Evolutionary conservation across 2,797 vertebrate species (phyloP).

Genomic region (Cephalopachus bancanus): DNA sequence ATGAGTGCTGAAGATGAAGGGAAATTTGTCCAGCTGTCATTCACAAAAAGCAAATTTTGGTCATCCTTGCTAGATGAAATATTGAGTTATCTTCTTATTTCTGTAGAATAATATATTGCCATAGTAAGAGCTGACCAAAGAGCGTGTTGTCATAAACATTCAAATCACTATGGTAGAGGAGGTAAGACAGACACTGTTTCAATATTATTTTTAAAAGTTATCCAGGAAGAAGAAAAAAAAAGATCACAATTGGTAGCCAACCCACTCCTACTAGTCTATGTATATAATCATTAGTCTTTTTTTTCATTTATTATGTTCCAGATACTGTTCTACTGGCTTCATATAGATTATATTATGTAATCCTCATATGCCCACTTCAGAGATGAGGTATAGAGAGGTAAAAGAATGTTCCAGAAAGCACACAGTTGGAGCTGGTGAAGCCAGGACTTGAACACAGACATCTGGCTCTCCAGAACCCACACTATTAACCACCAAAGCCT

Average conservation of each 20-base stretch:
- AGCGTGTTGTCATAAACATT: not conserved
- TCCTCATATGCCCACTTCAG: not conserved
- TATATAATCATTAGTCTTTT: not conserved
- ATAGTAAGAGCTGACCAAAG: not conserved
- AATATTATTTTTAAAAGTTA: not conserved
- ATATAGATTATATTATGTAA: not conserved
- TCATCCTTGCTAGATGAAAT: not conserved
- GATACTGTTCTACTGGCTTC: not conserved
- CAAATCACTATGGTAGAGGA: not conserved
- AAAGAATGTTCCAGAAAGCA: not conserved
- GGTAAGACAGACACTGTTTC: not conserved
- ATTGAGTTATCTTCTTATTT: not conserved
- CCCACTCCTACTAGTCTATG: not conserved
- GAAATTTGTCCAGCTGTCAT: not conserved
- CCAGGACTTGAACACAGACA: not conserved
- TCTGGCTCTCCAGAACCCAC: not conserved
- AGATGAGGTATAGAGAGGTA: not conserved
- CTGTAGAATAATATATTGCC: not conserved
- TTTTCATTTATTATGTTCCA: not conserved
- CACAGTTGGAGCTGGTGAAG: not conserved
- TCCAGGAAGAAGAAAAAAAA: not conserved
- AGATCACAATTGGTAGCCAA: not conserved
- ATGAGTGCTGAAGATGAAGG: not conserved
- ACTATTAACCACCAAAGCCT: not conserved
- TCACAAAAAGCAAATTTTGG: slow-evolving; percentile 4